Percentiles rank a stretch among this genome's conserved stretches.
These are phyloP conservation scores for Troides helena DNA, from an alignment of 2,888 invertebrate species.

Conservation along the genomic window DNA sequence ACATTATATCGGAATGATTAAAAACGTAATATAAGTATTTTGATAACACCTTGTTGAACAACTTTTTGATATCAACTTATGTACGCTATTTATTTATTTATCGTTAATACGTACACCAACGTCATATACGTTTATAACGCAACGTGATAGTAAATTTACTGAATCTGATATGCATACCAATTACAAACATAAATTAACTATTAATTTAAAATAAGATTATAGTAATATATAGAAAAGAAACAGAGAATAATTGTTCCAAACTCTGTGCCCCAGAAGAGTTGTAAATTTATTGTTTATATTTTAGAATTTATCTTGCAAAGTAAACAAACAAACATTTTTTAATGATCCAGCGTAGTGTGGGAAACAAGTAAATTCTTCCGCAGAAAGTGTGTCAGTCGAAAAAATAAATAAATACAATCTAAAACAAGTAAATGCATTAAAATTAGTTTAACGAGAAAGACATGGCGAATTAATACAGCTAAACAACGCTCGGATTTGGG, in stretches of 20 bases:
- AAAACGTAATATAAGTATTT: not conserved
- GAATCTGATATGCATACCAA: no score
- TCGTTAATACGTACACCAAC: no score
- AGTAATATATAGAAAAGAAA: no score
- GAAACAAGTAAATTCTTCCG: not conserved
- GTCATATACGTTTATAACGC: no score
- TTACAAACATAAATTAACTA: no score
- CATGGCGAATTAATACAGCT: constrained; percentile 52
- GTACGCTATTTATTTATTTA: not conserved
- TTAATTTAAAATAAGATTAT: no score
- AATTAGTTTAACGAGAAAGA: constrained; percentile 32
- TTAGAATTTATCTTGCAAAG: no score
- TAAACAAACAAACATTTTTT: no score
- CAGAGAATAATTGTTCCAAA: no score
- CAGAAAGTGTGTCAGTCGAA: not conserved
- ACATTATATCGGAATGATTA: not conserved
- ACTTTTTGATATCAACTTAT: not conserved
- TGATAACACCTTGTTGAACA: not conserved
- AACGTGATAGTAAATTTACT: no score
- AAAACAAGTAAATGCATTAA: constrained; percentile 1
- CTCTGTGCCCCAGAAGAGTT: no score
- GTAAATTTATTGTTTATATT: no score
- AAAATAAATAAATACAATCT: not conserved
- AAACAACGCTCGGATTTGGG: constrained; percentile 59
- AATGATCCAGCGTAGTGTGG: not conserved